A percentile compares a stretch with the other conserved stretches of the same genome.
phyloP scores from a whole-genome alignment of 2,113 vertebrate species.

The Bos indicus region DNA sequence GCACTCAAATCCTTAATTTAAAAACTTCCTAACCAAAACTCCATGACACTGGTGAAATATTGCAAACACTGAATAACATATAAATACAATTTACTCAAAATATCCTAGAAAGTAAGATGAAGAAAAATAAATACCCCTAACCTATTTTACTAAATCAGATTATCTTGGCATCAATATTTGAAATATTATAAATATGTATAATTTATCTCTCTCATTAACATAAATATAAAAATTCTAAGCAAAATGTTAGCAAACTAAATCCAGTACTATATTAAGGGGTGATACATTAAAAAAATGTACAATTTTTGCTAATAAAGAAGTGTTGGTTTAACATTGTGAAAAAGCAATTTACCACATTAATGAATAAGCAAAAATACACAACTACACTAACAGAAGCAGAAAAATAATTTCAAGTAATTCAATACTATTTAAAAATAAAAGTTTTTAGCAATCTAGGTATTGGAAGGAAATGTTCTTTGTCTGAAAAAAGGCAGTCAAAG shows the following conservation, averaged over 20 bases:
- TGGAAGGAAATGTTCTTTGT: background rate
- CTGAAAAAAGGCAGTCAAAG: background rate
- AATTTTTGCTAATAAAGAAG: background rate
- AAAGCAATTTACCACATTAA: background rate
- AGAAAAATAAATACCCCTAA: background rate
- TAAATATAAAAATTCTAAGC: background rate
- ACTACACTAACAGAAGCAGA: background rate
- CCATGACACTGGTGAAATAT: background rate
- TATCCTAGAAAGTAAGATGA: background rate
- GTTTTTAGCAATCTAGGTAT: background rate
- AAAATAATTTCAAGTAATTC: background rate
- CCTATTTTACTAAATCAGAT: background rate
- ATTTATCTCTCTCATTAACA: background rate
- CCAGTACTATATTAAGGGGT: background rate
- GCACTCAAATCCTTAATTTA: background rate
- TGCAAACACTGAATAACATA: background rate
- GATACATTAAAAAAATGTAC: background rate
- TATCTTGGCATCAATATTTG: background rate
- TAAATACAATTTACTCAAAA: background rate
- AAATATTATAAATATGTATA: background rate
- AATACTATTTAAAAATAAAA: background rate
- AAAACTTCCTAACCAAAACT: background rate
- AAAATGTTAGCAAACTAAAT: background rate
- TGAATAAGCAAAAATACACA: background rate
- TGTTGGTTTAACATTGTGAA: background rate